phyloP scores from a whole-genome alignment of 2,888 invertebrate species.

The Eupithecia insigniata region DNA sequence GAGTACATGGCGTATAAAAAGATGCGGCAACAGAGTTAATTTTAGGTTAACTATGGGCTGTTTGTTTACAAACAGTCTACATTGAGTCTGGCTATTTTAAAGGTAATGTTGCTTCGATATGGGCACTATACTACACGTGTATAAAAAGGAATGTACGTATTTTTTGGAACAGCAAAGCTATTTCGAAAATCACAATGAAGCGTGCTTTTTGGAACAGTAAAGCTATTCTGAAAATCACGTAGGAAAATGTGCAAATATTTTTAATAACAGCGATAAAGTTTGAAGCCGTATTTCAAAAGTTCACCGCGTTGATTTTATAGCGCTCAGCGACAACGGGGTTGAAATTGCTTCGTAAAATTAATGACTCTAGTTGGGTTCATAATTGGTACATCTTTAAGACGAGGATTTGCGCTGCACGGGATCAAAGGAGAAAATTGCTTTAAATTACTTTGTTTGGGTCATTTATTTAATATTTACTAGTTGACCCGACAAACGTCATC shows the following conservation, averaged over 20 bases:
- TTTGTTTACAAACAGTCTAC: no score
- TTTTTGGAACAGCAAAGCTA: not conserved
- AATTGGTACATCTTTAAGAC: slow-evolving; percentile 61
- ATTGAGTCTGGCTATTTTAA: no score
- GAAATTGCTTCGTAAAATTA: slow-evolving; percentile 47
- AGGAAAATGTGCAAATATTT: slow-evolving; percentile 30
- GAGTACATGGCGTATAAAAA: no score
- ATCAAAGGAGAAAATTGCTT: slow-evolving; percentile 14
- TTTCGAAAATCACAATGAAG: not conserved
- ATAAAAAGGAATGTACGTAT: no score
- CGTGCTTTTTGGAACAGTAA: not conserved
- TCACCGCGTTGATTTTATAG: slow-evolving; percentile 50
- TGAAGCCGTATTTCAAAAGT: slow-evolving; percentile 45
- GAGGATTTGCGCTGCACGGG: slow-evolving; percentile 47
- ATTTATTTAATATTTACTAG: not conserved
- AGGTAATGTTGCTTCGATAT: not conserved
- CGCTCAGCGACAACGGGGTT: slow-evolving; percentile 47
- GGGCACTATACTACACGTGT: no score
- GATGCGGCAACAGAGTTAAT: no score
- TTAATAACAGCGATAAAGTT: slow-evolving; percentile 34
- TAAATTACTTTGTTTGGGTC: not conserved
- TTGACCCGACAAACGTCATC: not conserved
- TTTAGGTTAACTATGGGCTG: no score
- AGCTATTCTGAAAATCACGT: not conserved
- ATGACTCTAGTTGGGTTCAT: slow-evolving; percentile 50